These are phyloP conservation scores for Fissipunctia ypsillon DNA, from an alignment of 2,888 invertebrate genomes.

Conservation along the genomic window DNA sequence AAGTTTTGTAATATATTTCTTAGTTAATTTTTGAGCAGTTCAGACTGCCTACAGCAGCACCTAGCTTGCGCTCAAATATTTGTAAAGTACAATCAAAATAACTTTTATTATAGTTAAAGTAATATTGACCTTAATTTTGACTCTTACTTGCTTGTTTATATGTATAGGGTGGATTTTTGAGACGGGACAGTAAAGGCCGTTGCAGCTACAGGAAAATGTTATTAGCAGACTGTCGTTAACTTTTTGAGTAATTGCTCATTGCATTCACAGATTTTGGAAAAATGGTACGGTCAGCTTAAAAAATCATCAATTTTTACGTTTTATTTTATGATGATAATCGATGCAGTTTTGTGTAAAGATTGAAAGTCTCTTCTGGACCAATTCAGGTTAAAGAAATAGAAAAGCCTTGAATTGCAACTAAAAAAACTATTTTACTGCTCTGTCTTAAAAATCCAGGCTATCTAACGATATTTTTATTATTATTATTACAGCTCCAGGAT, in stretches of 20 bases:
- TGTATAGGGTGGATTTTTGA: neutral
- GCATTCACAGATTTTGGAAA: neutral
- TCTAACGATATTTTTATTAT: constrained; percentile 1
- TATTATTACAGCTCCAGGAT: constrained; percentile 93
- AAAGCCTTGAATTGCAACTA: neutral
- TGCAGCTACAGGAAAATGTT: neutral
- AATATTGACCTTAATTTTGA: neutral
- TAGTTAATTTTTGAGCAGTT: neutral
- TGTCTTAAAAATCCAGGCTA: neutral
- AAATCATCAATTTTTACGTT: neutral
- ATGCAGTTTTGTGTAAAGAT: neutral
- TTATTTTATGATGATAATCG: neutral
- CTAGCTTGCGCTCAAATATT: neutral
- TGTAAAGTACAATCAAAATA: neutral
- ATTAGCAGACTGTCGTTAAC: neutral
- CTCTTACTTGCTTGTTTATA: neutral
- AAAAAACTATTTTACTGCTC: neutral
- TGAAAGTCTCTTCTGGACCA: neutral
- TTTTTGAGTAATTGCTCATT: neutral
- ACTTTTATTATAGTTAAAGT: neutral
- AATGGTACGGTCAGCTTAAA: neutral
- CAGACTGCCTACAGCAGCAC: neutral
- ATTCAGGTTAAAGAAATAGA: neutral
- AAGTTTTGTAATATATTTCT: constrained; percentile 77
- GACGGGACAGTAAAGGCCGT: neutral